Percentiles rank a stretch among this genome's conserved stretches.
These are phyloP conservation scores for Takifugu bimaculatus DNA, from an alignment of 2,113 vertebrate species.

Conservation along the genomic window DNA sequence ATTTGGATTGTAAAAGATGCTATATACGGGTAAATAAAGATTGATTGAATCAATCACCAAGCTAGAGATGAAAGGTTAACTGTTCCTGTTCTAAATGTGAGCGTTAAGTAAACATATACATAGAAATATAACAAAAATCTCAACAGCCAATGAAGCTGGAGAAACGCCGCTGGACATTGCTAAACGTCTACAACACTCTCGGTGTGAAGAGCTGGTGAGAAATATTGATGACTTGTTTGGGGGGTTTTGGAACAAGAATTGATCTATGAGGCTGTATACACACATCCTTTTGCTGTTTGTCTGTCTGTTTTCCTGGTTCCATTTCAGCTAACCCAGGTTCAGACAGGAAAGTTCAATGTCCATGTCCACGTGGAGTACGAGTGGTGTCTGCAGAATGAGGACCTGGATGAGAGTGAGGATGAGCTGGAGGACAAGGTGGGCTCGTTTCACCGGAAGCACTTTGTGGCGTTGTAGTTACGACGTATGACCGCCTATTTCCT, in stretches of 20 bases:
- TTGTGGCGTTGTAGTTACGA: fast-evolving
- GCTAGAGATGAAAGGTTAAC: too few species aligned
- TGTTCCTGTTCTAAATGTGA: background rate
- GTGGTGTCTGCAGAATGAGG: conserved; percentile 89
- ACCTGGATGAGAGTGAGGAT: conserved; percentile 95
- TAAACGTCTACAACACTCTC: conserved; percentile 82
- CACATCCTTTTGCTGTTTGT: background rate
- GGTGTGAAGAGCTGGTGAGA: conserved; percentile 91
- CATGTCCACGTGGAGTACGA: conserved; percentile 97
- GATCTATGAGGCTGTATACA: too few species aligned
- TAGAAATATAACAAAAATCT: conserved; percentile 7
- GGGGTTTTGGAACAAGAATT: too few species aligned
- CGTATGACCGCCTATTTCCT: background rate
- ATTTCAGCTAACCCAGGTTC: conserved; percentile 84
- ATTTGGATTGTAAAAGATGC: too few species aligned
- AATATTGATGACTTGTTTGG: background rate
- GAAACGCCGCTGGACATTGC: conserved; percentile 90
- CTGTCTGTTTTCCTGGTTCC: background rate
- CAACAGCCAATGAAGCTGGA: conserved; percentile 86
- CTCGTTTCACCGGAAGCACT: too few species aligned
- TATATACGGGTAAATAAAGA: too few species aligned
- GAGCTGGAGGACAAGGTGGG: conserved; percentile 90
- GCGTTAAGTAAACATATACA: too few species aligned
- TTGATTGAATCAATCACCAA: too few species aligned
- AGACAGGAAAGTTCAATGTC: conserved; percentile 90